A percentile compares a stretch with the other conserved stretches of the same genome.
These are phyloP conservation scores for Coptodon bakossiorum DNA, from an alignment of 2,113 vertebrate species.

Conservation along the genomic window DNA sequence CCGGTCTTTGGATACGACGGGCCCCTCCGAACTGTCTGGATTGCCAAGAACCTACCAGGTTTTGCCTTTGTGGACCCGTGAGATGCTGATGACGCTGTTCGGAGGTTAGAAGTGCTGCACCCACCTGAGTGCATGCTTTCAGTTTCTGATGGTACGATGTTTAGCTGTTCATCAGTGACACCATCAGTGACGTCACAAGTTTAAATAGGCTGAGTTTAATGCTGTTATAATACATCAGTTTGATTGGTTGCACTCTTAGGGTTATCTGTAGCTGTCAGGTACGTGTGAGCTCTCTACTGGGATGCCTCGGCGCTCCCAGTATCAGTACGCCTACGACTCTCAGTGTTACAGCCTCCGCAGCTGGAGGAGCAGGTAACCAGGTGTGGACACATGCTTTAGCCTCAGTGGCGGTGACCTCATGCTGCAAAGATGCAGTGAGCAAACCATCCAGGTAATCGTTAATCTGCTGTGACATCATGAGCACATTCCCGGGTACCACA, in stretches of 20 bases:
- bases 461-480: not conserved
- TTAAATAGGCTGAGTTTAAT: too few relatives aligned
- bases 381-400: not conserved
- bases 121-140: too few relatives aligned
- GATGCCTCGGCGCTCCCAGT: too few relatives aligned
- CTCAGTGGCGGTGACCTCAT: not conserved
- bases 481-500: too few relatives aligned
- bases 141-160: too few relatives aligned
- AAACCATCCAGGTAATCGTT: not conserved
- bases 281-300: too few relatives aligned
- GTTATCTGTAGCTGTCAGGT: too few relatives aligned
- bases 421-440: not conserved
- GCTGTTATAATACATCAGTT: too few relatives aligned
- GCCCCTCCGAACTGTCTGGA: constrained; percentile 84
- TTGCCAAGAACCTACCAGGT: constrained; percentile 86
- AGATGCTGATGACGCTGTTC: constrained; percentile 72
- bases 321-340: not conserved
- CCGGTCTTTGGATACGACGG: constrained; percentile 86
- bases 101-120: too few relatives aligned
- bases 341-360: not conserved
- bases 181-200: too few relatives aligned
- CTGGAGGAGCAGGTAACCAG: not conserved
- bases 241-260: too few relatives aligned
- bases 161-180: too few relatives aligned
- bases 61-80: constrained; percentile 83